Conservation (phyloP, 2,797 vertebrate genomes). For the Ceyx erithaca region DNA sequence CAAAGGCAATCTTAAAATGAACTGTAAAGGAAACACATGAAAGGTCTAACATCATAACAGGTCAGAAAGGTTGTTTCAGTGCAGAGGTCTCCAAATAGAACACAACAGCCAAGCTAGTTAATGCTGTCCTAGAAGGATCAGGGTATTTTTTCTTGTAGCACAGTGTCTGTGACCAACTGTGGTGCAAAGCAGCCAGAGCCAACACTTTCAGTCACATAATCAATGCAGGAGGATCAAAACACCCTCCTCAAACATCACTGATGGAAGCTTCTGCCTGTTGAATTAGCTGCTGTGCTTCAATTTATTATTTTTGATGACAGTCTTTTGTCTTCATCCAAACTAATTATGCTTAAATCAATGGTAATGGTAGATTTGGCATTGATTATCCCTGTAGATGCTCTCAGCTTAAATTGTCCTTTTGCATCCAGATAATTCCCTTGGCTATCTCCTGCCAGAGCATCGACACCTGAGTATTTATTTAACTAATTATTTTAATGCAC, state of each 20-base stretch:
- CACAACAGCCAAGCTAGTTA: not conserved
- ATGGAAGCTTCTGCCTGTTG: not conserved
- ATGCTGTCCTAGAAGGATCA: not conserved
- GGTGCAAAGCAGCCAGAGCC: not conserved
- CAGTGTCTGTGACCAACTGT: accelerated
- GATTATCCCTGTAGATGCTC: slow-evolving; percentile 8
- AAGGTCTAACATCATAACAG: not conserved
- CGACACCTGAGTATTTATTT: not conserved
- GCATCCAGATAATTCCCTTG: slow-evolving; percentile 5
- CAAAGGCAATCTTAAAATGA: not conserved
- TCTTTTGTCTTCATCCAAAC: slow-evolving; percentile 47
- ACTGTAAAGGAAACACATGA: not conserved
- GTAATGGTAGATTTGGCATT: slow-evolving; percentile 36
- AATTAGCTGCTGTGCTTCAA: slow-evolving; percentile 8
- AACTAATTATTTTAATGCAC: not conserved
- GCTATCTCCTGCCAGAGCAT: not conserved
- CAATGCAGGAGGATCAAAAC: not conserved
- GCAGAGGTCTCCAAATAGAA: not conserved
- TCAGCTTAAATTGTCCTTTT: slow-evolving; percentile 16
- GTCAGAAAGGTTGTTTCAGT: not conserved
- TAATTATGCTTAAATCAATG: slow-evolving; percentile 49
- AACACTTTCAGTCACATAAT: not conserved
- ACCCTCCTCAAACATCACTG: not conserved
- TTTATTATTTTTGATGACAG: slow-evolving; percentile 32
- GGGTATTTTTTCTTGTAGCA: not conserved